These are phyloP conservation scores for Mantis religiosa DNA, from an alignment of 2,888 invertebrate genomes.

Conservation along the genomic window DNA sequence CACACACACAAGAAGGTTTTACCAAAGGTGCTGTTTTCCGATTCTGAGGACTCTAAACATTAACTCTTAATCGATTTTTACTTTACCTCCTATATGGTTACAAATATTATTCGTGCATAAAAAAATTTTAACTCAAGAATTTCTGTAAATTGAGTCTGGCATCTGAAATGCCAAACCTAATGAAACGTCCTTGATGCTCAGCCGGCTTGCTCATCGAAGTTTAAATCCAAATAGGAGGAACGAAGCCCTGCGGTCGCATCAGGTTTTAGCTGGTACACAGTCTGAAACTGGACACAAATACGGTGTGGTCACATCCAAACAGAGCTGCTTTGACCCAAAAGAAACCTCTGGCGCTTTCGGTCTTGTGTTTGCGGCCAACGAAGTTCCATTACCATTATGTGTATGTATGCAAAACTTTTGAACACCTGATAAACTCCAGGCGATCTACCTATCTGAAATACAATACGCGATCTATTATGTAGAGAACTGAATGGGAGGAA, in stretches of 20 bases:
- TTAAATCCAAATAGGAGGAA: background rate
- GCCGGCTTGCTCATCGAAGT: background rate
- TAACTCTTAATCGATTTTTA: too few species aligned
- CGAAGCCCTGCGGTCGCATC: background rate
- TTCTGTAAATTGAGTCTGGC: too few species aligned
- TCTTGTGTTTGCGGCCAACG: background rate
- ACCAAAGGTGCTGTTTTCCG: too few species aligned
- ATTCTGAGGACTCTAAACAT: too few species aligned
- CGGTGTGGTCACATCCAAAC: background rate
- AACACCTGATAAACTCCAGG: background rate
- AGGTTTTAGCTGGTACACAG: background rate
- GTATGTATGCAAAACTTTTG: background rate
- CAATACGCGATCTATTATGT: too few species aligned
- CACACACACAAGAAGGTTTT: too few species aligned
- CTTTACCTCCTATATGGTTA: too few species aligned
- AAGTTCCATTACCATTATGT: background rate
- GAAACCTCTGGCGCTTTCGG: background rate
- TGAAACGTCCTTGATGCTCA: background rate
- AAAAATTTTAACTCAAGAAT: too few species aligned
- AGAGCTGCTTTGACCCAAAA: background rate
- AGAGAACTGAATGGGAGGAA: too few species aligned
- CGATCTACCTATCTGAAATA: background rate
- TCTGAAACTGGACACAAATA: background rate
- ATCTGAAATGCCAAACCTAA: background rate
- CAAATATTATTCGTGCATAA: too few species aligned